Percentiles rank a stretch among this genome's conserved stretches.
Evolutionary conservation across 2,797 vertebrate species (phyloP).

Genomic region (Zenarchopterus dispar): DNA sequence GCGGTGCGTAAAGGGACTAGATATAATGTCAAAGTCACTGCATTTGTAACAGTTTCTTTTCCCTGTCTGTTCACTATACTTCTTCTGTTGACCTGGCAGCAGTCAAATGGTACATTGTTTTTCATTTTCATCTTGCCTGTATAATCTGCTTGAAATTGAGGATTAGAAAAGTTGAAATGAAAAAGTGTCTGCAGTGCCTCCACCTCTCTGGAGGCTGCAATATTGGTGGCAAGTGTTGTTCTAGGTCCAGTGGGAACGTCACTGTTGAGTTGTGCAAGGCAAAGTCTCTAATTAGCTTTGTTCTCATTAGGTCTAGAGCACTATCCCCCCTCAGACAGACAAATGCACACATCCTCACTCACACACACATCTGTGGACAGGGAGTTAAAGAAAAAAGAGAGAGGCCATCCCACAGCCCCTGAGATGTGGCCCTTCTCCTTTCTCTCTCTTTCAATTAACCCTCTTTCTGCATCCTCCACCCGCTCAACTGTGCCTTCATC

Average conservation of each 20-base stretch:
- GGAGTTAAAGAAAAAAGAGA: constrained; percentile 20
- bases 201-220: constrained; percentile 30
- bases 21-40: constrained; percentile 22
- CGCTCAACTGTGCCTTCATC: constrained; percentile 48
- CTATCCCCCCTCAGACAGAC: constrained; percentile 54
- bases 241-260: constrained; percentile 48
- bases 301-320: constrained; percentile 70
- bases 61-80: constrained; percentile 26
- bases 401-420: constrained; percentile 50
- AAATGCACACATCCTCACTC: constrained; percentile 17
- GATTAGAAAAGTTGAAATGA: constrained; percentile 28
- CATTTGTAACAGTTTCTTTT: constrained; percentile 32
- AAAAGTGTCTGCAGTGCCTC: constrained; percentile 5
- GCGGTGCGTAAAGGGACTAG: constrained; percentile 16
- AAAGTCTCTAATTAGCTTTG: constrained; percentile 76
- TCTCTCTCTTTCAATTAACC: constrained; percentile 70
- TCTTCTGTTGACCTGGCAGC: constrained; percentile 28
- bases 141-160: constrained; percentile 24
- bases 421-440: constrained; percentile 67
- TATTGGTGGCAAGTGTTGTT: constrained; percentile 58
- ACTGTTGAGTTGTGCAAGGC: constrained; percentile 41
- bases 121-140: constrained; percentile 12
- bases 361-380: constrained; percentile 13
- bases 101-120: not conserved
- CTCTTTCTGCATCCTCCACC: constrained; percentile 50